Base-by-base conservation (phyloP, 2,888 invertebrate species). In the Morinoia aosen region DNA sequence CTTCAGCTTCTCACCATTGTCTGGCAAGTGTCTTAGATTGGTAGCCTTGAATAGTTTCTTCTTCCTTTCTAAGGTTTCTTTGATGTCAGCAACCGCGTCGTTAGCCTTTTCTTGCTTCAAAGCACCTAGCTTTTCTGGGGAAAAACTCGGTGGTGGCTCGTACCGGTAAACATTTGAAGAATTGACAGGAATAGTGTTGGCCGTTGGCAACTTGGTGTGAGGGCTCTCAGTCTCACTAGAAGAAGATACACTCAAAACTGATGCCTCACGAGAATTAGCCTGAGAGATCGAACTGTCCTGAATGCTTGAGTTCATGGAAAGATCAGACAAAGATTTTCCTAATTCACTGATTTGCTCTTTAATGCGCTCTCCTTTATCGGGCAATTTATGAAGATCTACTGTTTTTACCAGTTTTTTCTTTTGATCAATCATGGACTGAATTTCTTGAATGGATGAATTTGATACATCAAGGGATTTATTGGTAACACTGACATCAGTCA, bases 1-100 rank as follows among this genome's bases (percentile, higher is more conserved):
- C 95, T 95, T 96, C 48, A 97, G 95, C 95, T 95, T 96, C 33
- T 93, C 95, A 33, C 97, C 97, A 94, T 96, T 96, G 91, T 97
- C 97, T 48, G 96, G 96, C 56, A 97, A 94, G 11, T 91, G 48
- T 19, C 95, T 93, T 2, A 96, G 88, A 94, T 96, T 96, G 4
- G 96, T 96, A 58, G 95, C 94, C 40, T 96, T 96, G 88, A 95
- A 96, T 16, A 96, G 19, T 95, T 94, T 96, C 95, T 96, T 93
- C 56, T 96, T 96, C 25, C 64, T 58, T 19, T 39, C 48, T 57
- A 96, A 61, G 14, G 57, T 91, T 48, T 91, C 58, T 57, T 91
- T 58, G 56, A 95, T n/a, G n/a, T 95, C 90, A 40, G 58, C 39
- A 39, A 95, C 14, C 19, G 39, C 16, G n/a, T 95, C 95, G 58